Conservation (phyloP, 2,797 vertebrate species). For the Martes flavigula region DNA sequence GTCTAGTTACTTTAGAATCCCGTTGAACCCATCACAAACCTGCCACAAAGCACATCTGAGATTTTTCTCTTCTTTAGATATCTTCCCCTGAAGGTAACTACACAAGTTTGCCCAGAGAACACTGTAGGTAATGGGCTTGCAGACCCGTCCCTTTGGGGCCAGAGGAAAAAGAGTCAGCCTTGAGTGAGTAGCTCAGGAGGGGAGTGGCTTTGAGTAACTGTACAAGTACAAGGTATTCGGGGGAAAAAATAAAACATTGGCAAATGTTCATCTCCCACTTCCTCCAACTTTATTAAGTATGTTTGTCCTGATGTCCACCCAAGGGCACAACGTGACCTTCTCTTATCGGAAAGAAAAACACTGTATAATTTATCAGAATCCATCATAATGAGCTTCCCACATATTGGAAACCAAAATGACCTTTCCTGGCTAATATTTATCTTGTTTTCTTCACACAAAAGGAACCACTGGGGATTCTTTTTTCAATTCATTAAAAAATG, state of each 20-base stretch:
- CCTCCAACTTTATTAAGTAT: conserved; percentile 89
- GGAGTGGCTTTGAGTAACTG: conserved; percentile 15
- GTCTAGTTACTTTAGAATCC: not conserved
- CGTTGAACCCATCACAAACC: not conserved
- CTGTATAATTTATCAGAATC: conserved; percentile 69
- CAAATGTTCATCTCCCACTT: conserved; percentile 63
- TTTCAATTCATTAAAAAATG: conserved; percentile 60
- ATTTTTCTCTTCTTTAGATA: not conserved
- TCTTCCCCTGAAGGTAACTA: not conserved
- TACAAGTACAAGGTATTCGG: not conserved
- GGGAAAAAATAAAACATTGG: conserved; percentile 8
- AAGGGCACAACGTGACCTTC: conserved; percentile 86
- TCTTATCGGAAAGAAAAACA: conserved; percentile 64
- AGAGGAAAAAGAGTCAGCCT: not conserved
- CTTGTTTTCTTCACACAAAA: conserved; percentile 64
- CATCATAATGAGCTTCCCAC: conserved; percentile 66
- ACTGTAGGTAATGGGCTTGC: not conserved
- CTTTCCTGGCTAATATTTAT: conserved; percentile 69
- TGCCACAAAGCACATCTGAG: not conserved
- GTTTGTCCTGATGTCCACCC: conserved; percentile 86
- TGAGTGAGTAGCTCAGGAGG: not conserved
- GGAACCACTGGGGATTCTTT: conserved; percentile 67
- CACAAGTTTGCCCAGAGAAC: not conserved
- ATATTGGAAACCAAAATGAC: conserved; percentile 44
- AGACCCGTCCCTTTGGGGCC: not conserved